These are phyloP conservation scores for Nibea albiflora DNA, from an alignment of 2,113 vertebrate species.

Conservation along the genomic window DNA sequence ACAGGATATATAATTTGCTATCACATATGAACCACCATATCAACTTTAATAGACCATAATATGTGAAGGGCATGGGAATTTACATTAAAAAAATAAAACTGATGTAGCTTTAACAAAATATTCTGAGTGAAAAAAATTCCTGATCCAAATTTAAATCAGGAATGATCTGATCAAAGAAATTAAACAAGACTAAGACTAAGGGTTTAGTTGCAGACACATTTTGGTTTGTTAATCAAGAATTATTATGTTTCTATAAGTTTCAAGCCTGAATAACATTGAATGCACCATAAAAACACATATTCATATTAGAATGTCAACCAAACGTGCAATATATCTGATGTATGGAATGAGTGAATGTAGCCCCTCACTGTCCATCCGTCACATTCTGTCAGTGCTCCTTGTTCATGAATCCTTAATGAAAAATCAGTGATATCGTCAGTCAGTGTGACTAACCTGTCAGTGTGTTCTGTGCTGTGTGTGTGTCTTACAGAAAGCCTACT, in stretches of 20 bases:
- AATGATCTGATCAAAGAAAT: background rate
- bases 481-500: conserved; percentile 90
- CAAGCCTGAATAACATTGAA: background rate
- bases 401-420: background rate
- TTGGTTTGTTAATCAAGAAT: background rate
- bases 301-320: background rate
- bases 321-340: background rate
- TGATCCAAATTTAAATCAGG: background rate
- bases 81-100: no score
- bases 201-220: background rate
- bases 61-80: background rate
- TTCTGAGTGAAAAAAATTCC: background rate
- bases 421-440: background rate
- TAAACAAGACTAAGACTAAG: background rate
- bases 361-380: background rate
- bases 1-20: background rate
- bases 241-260: background rate
- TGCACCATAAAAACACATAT: background rate
- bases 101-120: background rate
- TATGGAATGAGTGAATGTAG: background rate
- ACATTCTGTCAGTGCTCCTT: background rate
- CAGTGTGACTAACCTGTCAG: background rate
- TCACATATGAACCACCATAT: background rate
- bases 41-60: background rate
- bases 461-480: conserved; percentile 31